Conservation (phyloP, 2,888 invertebrate genomes). For the Agapostemon virescens region DNA sequence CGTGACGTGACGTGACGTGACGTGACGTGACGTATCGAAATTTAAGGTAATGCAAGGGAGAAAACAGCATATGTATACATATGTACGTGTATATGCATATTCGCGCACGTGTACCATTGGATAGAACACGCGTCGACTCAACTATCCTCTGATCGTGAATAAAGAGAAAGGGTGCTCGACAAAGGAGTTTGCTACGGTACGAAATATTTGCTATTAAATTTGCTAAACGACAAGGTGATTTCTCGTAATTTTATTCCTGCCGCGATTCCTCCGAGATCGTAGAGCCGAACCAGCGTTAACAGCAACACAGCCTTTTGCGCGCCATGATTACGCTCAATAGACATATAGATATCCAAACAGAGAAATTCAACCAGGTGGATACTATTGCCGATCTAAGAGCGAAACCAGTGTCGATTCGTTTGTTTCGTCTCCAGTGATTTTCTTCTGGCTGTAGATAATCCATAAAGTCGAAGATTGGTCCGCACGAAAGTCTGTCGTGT, state of each 20-base stretch:
- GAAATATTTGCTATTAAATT: conserved; percentile 1
- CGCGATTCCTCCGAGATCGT: neutral
- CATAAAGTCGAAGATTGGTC: conserved; percentile 91
- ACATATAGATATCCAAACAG: conserved; percentile 82
- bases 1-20: neutral
- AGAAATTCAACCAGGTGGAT: conserved; percentile 84
- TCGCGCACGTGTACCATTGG: neutral
- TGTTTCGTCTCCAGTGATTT: conserved; percentile 84
- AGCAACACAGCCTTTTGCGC: conserved; percentile 69
- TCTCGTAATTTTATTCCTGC: neutral
- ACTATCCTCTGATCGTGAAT: neutral
- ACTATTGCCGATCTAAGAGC: conserved; percentile 86
- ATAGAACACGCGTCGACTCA: neutral
- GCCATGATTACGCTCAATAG: conserved; percentile 83
- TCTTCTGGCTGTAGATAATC: conserved; percentile 89
- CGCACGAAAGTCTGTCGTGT: conserved; percentile 86
- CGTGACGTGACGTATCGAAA: neutral
- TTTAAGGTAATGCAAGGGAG: neutral
- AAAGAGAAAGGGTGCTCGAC: neutral
- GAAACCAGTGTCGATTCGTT: conserved; percentile 87
- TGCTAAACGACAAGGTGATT: neutral
- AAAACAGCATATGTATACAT: neutral
- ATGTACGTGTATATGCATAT: no score
- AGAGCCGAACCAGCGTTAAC: conserved; percentile 26
- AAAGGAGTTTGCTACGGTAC: neutral